phyloP scores from a whole-genome alignment of 2,113 vertebrate species.

The Mustela lutreola region DNA sequence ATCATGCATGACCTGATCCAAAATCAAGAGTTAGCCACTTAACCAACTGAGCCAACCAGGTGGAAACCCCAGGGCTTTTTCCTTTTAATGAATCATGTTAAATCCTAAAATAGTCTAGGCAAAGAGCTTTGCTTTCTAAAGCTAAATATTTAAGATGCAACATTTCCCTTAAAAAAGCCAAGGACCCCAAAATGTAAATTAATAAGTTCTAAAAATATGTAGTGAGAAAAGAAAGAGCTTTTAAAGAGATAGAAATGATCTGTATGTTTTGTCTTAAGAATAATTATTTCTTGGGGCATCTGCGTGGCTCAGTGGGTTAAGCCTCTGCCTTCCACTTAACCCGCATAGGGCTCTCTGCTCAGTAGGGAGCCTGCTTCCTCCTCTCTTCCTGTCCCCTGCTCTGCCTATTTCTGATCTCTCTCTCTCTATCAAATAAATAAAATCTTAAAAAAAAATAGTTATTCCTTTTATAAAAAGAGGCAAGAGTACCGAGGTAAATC shows the following conservation, averaged over 20 bases:
- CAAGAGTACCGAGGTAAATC: background rate
- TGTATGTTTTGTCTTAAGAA: conserved; percentile 28
- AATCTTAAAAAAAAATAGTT: background rate
- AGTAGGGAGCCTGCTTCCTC: too few species aligned
- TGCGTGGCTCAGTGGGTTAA: too few species aligned
- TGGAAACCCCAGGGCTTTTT: background rate
- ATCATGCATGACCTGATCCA: background rate
- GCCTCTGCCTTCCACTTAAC: too few species aligned
- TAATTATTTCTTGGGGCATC: background rate
- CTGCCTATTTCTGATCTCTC: too few species aligned
- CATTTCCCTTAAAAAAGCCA: conserved; percentile 14
- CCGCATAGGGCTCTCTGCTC: too few species aligned
- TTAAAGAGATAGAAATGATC: background rate
- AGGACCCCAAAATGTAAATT: conserved; percentile 1
- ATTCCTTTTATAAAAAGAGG: background rate
- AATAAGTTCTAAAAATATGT: background rate
- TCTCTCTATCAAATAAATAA: too few species aligned
- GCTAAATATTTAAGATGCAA: background rate
- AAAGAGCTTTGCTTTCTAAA: conserved; percentile 56
- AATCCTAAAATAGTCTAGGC: conserved; percentile 23
- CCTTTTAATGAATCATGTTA: background rate
- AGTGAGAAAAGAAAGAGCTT: conserved; percentile 23
- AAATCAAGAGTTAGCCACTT: background rate
- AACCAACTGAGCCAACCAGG: background rate
- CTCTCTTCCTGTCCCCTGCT: too few species aligned